phyloP scores from a whole-genome alignment of 2,797 vertebrate genomes.

The Acanthornis magna region DNA sequence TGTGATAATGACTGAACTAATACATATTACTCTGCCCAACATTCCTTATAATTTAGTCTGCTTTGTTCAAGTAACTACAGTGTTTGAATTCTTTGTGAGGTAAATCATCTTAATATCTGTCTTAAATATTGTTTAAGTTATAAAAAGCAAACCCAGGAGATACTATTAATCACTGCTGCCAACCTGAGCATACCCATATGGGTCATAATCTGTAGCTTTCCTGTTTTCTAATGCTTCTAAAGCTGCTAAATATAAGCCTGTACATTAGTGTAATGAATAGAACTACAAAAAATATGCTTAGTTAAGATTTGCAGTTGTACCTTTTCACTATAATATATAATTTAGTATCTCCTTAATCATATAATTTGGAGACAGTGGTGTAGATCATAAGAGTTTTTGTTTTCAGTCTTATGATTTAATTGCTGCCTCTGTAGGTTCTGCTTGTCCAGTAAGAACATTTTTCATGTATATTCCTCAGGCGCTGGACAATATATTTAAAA shows the following conservation, averaged over 20 bases:
- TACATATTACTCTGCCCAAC: not conserved
- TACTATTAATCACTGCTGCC: not conserved
- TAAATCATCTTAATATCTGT: constrained; percentile 8
- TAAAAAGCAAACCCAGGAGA: constrained; percentile 10
- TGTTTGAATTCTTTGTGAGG: not conserved
- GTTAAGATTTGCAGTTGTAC: constrained; percentile 34
- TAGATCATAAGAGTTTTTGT: constrained; percentile 46
- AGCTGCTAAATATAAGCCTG: constrained; percentile 23
- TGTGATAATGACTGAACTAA: not conserved
- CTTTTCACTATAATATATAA: constrained; percentile 9
- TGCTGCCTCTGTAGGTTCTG: constrained; percentile 20
- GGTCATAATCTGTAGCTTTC: constrained; percentile 10
- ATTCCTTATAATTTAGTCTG: not conserved
- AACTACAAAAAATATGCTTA: constrained; percentile 8
- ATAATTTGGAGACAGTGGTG: constrained; percentile 15
- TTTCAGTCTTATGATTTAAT: constrained; percentile 45
- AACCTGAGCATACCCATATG: not conserved
- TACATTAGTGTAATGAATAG: constrained; percentile 16
- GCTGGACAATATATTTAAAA: not conserved
- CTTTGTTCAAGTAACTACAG: constrained; percentile 1
- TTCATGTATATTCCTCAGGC: not conserved
- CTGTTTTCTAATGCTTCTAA: constrained; percentile 28
- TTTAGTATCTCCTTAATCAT: constrained; percentile 37
- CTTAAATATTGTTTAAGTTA: constrained; percentile 35
- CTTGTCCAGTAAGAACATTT: constrained; percentile 8